Conservation (phyloP, 2,113 vertebrate genomes). For the Ciconia maguari region DNA sequence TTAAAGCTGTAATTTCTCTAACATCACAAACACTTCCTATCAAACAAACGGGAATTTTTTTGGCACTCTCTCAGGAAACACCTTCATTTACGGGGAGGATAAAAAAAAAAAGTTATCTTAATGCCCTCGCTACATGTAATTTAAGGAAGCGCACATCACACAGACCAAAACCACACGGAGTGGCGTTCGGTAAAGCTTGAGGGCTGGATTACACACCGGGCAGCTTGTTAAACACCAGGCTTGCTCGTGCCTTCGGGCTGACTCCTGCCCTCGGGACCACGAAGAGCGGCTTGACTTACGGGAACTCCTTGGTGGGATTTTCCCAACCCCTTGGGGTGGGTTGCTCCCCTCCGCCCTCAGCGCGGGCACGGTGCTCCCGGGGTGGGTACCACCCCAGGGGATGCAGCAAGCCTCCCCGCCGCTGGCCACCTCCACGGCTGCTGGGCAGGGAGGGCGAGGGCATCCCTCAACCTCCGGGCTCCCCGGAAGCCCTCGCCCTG, state of each 20-base stretch:
- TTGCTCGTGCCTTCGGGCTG: background rate
- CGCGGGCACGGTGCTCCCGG: fast-evolving
- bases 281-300: fast-evolving
- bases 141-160: background rate
- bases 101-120: background rate
- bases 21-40: conserved; percentile 28
- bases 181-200: fast-evolving
- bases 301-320: background rate
- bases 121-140: background rate
- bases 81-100: background rate
- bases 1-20: background rate
- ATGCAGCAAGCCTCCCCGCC: background rate
- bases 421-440: background rate
- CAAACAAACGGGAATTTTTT: background rate
- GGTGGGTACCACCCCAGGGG: background rate
- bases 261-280: background rate
- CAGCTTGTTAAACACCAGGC: background rate
- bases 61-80: conserved; percentile 25
- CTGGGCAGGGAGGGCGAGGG: background rate
- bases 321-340: fast-evolving
- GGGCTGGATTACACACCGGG: background rate
- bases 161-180: background rate
- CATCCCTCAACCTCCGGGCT: fast-evolving
- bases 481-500: background rate
- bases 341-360: background rate